These are phyloP conservation scores for Eublepharis macularius DNA, from an alignment of 2,113 vertebrate genomes.

Conservation along the genomic window DNA sequence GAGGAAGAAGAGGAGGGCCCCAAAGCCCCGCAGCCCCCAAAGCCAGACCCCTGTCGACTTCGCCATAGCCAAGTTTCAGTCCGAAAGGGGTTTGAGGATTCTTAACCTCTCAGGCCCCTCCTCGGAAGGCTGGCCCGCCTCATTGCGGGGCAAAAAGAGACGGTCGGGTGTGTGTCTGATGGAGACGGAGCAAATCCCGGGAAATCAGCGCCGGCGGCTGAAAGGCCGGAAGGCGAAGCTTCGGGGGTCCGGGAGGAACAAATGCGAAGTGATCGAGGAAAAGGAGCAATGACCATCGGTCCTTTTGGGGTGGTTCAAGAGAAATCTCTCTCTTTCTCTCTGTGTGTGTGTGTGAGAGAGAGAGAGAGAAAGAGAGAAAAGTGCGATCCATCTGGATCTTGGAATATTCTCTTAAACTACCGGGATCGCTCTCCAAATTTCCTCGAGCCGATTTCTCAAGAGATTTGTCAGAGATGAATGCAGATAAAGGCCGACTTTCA, in stretches of 20 bases:
- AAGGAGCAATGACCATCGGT: conserved; percentile 7
- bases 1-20: too few species aligned
- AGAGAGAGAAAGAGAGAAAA: neutral
- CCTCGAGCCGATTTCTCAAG: conserved; percentile 43
- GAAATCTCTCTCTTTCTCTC: too few species aligned
- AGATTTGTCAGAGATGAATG: conserved; percentile 53
- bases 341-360: conserved; percentile 26
- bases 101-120: too few species aligned
- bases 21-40: too few species aligned
- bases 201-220: conserved; percentile 13
- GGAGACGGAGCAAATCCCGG: conserved; percentile 18
- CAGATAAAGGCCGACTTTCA: conserved; percentile 27
- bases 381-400: conserved; percentile 9
- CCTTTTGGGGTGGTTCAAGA: neutral
- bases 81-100: neutral
- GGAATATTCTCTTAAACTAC: neutral
- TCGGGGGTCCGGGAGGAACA: neutral
- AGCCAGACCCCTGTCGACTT: too few species aligned
- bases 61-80: neutral
- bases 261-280: conserved; percentile 25
- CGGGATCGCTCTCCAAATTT: neutral
- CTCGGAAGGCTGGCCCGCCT: neutral
- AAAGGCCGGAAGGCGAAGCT: neutral
- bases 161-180: neutral
- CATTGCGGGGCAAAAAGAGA: neutral